Percentiles rank a stretch among this genome's conserved stretches.
Evolutionary conservation across 1,140 invertebrate genomes (phyloP).

Genomic region (Rhopalosiphum padi): DNA sequence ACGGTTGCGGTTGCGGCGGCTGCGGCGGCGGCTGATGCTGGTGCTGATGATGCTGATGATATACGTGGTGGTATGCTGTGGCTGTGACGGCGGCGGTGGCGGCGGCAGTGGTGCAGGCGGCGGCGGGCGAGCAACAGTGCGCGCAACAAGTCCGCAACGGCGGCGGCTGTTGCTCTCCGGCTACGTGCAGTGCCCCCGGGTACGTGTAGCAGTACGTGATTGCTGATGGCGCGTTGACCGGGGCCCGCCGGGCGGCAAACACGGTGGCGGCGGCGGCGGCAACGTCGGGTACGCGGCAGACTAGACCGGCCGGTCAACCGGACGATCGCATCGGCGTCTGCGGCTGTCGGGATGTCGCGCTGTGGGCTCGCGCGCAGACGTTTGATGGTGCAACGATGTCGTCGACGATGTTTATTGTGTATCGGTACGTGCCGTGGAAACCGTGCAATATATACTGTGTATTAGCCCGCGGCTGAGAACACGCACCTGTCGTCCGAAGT

Average conservation of each 20-base stretch:
- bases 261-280: neutral
- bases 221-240: constrained; percentile 52
- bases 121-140: constrained; percentile 57
- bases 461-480: too few relatives aligned
- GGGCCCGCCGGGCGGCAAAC: constrained; percentile 50
- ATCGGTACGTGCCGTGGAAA: too few relatives aligned
- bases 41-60: neutral
- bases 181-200: constrained; percentile 57
- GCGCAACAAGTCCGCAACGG: constrained; percentile 57
- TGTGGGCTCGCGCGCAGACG: too few relatives aligned
- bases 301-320: constrained; percentile 30
- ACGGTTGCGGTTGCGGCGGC: neutral
- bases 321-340: constrained; percentile 11
- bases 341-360: neutral
- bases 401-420: too few relatives aligned
- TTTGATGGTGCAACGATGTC: too few relatives aligned
- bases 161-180: constrained; percentile 53
- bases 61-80: constrained; percentile 54
- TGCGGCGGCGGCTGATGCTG: neutral
- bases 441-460: too few relatives aligned
- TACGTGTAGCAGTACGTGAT: constrained; percentile 58
- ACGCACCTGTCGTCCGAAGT: neutral
- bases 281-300: neutral
- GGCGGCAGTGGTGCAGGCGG: constrained; percentile 7
- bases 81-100: neutral